Evolutionary conservation across 2,888 invertebrate species (phyloP), one percentile per base, ranked within the genome.

Genomic region (Drosophila atripex): DNA sequence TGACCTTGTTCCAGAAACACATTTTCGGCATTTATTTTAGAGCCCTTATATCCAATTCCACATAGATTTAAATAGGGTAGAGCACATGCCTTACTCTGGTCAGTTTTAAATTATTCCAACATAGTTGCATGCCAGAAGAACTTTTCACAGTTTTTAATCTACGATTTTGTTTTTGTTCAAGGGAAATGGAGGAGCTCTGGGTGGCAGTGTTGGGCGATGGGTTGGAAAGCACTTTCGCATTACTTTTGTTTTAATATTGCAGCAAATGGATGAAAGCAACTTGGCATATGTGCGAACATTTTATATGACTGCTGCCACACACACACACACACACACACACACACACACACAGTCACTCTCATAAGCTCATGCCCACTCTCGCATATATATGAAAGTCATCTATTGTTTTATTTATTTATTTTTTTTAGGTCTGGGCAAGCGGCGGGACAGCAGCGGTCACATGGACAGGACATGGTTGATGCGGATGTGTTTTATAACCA

Each of bases 231-330:
- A 77, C 64, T 74, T 71, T 78, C 50, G 57, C 73, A 71, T 77
- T 75, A 76, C 69, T 83, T 79, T 83, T 74, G 68, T 80, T 83
- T 78, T 75, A 80, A 80, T 76, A 77, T 73, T 80, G 73, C 73
- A 71, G 66, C 70, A 77, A 82, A 80, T 73, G 63, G 73, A 43
- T 76, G 76, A 82, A 77, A 75, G 78, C 71, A 72, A 57, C 70
- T 75, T 77, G 80, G 73, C 85, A 75, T 78, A 84, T 80, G 78
- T 76, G 76, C 53, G 72, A 78, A 68, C 71, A 76, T 83, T 73
- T 59, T 74, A 74, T 76, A 79, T 76, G 59, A 69, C 61, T 55
- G 14, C 45, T 45, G 38, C n/a, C 61, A 18, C 45, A 66, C 53
- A 63, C 63, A 54, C 21, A 38, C 41, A 43, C 39, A 35, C 35